Evolutionary conservation across 2,888 invertebrate species (phyloP).

Genomic region (Hartigia nigra): DNA sequence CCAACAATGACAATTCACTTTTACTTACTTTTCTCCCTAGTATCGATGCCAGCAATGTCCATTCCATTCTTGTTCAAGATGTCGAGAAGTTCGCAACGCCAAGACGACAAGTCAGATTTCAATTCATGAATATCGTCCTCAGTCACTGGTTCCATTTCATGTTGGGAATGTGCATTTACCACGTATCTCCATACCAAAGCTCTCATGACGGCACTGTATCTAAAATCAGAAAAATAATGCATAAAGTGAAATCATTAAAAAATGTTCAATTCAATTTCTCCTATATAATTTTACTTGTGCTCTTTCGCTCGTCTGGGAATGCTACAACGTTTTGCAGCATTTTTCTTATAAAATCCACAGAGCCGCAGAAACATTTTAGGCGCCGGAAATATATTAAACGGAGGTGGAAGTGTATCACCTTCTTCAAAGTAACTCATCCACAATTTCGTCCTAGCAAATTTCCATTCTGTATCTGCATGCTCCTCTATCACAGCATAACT

Average conservation of each 20-base stretch:
- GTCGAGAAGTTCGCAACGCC: slow-evolving; percentile 91
- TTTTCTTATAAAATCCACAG: slow-evolving; percentile 71
- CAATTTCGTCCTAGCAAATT: slow-evolving; percentile 91
- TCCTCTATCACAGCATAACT: slow-evolving; percentile 94
- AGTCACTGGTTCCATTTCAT: slow-evolving; percentile 87
- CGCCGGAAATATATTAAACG: slow-evolving; percentile 92
- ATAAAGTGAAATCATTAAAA: not conserved
- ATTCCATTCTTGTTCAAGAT: slow-evolving; percentile 89
- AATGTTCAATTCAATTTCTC: not conserved
- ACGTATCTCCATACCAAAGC: slow-evolving; percentile 94
- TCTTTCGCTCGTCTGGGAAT: slow-evolving; percentile 41
- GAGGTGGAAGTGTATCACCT: slow-evolving; percentile 89
- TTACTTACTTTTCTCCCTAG: slow-evolving; percentile 78
- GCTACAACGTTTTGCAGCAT: slow-evolving; percentile 29
- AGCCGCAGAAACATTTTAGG: slow-evolving; percentile 82
- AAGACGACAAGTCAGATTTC: slow-evolving; percentile 91
- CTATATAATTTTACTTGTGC: slow-evolving; percentile 40
- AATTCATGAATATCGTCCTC: slow-evolving; percentile 96
- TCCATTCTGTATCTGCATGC: slow-evolving; percentile 96
- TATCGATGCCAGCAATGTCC: slow-evolving; percentile 81
- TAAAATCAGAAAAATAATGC: slow-evolving; percentile 15
- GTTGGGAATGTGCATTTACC: slow-evolving; percentile 85
- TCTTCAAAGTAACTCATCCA: slow-evolving; percentile 98
- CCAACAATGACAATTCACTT: not conserved
- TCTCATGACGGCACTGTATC: slow-evolving; percentile 86